Base-by-base conservation (phyloP, 2,888 invertebrate species). In the Neelides folsomi region DNA sequence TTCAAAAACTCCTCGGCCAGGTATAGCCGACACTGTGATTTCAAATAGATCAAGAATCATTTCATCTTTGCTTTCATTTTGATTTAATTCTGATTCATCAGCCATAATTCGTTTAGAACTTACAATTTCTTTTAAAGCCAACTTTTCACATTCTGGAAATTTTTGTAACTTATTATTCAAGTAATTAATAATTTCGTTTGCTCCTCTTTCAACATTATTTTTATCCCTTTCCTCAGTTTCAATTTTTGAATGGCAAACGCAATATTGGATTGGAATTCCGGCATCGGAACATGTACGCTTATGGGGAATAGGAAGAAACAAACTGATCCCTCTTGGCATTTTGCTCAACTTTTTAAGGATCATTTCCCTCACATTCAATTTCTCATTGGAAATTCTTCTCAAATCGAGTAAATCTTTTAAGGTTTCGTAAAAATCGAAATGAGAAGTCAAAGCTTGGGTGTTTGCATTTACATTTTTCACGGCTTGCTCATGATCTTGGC, bases 181-280 rank as follows among this genome's bases (percentile, higher is more conserved):
- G 56, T 79, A 72, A 6, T 71, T 67, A 1, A 88, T 76, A 20
- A 86, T 71, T 59, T 76, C 77, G 1, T 71, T 67, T 0, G 81
- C 80, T 0, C 79, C 80, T 39, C 77, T 72, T 6, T 71, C 67
- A 0, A 83, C 81, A 8, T 71, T 67, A 0, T 69, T 63, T 59
- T 79, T 76, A 34, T 76, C 73, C 0, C 71, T 43, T 3, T 35
- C 10, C n/a, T 52, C 43, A 5, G 51, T 15, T 20, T 27, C 67
- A 15, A 86, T 67, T 58, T 77, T 75, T 53, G 77, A 77, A 66
- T 86, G 83, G 62, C 93, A 93, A 18, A 87, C 84, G 69, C 93
- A 93, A 83, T 85, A 93, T 68, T 89, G 86, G 20, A 81, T 79
- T 0, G 81, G 79, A 53, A 94, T 86, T 1, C 75, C 79, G 0